Evolutionary conservation across 2,888 invertebrate species (phyloP).

Genomic region (Drosophila hamatofila): DNA sequence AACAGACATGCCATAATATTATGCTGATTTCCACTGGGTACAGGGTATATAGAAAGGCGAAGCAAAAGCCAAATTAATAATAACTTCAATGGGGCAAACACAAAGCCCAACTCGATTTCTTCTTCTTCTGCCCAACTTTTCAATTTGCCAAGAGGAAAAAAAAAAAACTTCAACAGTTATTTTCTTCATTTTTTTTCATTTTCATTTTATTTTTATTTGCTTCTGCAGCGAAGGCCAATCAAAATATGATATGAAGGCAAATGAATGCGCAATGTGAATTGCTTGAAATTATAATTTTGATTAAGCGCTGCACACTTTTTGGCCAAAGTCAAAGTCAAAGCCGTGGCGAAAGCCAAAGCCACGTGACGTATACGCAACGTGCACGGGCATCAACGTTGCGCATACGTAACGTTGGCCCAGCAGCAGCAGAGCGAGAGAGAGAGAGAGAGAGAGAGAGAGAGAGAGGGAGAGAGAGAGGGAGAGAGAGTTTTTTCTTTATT

Average conservation of each 20-base stretch:
- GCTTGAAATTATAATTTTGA: slow-evolving; percentile 38
- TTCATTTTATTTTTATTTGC: not conserved
- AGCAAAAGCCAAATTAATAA: slow-evolving; percentile 1
- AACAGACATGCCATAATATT: not conserved
- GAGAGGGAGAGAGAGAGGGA: no score
- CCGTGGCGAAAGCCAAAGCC: slow-evolving; percentile 20
- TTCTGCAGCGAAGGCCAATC: slow-evolving; percentile 1
- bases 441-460: no score
- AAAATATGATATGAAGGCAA: not conserved
- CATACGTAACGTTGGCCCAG: slow-evolving; percentile 54
- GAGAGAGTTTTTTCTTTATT: not conserved
- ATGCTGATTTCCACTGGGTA: slow-evolving; percentile 14
- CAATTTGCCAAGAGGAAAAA: not conserved
- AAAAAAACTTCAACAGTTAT: slow-evolving; percentile 2
- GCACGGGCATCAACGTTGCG: slow-evolving; percentile 23
- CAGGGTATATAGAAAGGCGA: not conserved
- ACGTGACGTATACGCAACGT: slow-evolving; percentile 75
- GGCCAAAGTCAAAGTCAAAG: slow-evolving; percentile 11
- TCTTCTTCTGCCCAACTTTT: not conserved
- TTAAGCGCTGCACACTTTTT: slow-evolving; percentile 37
- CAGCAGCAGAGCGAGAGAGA: no score
- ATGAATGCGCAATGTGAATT: slow-evolving; percentile 11
- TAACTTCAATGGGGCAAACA: slow-evolving; percentile 9
- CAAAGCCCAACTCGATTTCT: slow-evolving; percentile 1
- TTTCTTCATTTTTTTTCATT: not conserved